phyloP scores from a whole-genome alignment of 2,113 vertebrate species.

The Lota lota region DNA sequence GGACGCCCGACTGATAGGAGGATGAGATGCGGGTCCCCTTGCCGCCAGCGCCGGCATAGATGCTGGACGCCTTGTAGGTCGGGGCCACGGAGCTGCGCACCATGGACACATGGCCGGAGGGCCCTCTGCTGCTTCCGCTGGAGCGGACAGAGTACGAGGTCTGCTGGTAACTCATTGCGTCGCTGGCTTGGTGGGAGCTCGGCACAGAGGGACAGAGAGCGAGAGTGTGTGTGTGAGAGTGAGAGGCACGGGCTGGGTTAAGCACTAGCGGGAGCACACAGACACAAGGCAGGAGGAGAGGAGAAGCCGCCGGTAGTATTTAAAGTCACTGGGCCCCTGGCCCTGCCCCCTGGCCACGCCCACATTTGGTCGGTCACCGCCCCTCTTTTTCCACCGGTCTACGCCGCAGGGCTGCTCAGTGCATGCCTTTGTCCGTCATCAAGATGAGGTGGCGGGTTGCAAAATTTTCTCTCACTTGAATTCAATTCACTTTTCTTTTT shows the following conservation, averaged over 20 bases:
- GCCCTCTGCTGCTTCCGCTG: slow-evolving; percentile 42
- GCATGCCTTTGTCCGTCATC: slow-evolving; percentile 35
- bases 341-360: slow-evolving; percentile 56
- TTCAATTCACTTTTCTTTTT: too few species aligned
- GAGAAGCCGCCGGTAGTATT: slow-evolving; percentile 58
- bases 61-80: slow-evolving; percentile 53
- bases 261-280: slow-evolving; percentile 57
- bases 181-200: neutral
- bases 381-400: slow-evolving; percentile 48
- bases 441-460: slow-evolving; percentile 25
- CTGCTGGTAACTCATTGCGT: slow-evolving; percentile 51
- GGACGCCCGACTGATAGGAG: slow-evolving; percentile 46
- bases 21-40: slow-evolving; percentile 57
- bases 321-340: slow-evolving; percentile 60
- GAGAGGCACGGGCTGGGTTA: slow-evolving; percentile 35
- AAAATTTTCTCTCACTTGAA: neutral
- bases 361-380: slow-evolving; percentile 20
- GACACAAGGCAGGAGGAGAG: slow-evolving; percentile 65
- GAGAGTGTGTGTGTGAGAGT: slow-evolving; percentile 28
- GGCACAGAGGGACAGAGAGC: slow-evolving; percentile 38
- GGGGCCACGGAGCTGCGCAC: slow-evolving; percentile 43
- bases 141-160: slow-evolving; percentile 58
- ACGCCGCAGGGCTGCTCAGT: slow-evolving; percentile 35
- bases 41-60: slow-evolving; percentile 67
- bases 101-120: slow-evolving; percentile 42